phyloP scores from a whole-genome alignment of 2,888 invertebrate species.

The Rhagium mordax region DNA sequence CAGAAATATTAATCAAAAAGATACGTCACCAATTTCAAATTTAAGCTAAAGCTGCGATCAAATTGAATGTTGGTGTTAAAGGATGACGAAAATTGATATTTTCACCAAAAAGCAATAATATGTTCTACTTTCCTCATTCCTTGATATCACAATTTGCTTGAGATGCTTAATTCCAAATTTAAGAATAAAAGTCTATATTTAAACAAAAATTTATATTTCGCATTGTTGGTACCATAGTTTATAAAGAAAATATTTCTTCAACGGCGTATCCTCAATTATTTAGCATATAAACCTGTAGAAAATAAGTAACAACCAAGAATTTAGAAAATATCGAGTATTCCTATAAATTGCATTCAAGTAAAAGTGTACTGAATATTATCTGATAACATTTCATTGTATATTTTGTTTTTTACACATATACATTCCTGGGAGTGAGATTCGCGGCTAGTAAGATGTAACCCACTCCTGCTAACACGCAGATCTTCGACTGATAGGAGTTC shows the following conservation, averaged over 20 bases:
- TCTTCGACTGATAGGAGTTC: constrained; percentile 45
- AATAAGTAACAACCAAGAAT: constrained; percentile 39
- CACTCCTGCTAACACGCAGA: constrained; percentile 59
- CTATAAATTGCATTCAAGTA: constrained; percentile 45
- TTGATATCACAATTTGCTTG: too few relatives aligned
- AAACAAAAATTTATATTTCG: too few relatives aligned
- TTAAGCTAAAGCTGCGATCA: too few relatives aligned
- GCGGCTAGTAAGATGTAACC: constrained; percentile 65
- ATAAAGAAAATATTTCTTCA: constrained; percentile 9
- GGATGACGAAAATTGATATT: too few relatives aligned
- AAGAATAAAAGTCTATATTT: too few relatives aligned
- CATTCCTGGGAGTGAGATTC: constrained; percentile 57
- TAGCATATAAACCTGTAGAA: neutral
- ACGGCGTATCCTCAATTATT: constrained; percentile 31
- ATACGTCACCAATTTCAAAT: too few relatives aligned
- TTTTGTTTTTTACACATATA: constrained; percentile 59
- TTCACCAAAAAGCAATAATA: too few relatives aligned
- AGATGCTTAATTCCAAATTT: too few relatives aligned
- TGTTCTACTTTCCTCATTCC: too few relatives aligned
- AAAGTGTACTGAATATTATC: constrained; percentile 54
- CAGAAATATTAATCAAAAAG: too few relatives aligned
- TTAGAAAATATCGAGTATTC: constrained; percentile 52
- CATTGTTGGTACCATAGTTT: neutral
- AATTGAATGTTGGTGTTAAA: too few relatives aligned
- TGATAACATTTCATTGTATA: constrained; percentile 63